Percentiles rank a stretch among this genome's conserved stretches.
Evolutionary conservation across 2,888 invertebrate genomes (phyloP).

Genomic region (Campoletis raptor): DNA sequence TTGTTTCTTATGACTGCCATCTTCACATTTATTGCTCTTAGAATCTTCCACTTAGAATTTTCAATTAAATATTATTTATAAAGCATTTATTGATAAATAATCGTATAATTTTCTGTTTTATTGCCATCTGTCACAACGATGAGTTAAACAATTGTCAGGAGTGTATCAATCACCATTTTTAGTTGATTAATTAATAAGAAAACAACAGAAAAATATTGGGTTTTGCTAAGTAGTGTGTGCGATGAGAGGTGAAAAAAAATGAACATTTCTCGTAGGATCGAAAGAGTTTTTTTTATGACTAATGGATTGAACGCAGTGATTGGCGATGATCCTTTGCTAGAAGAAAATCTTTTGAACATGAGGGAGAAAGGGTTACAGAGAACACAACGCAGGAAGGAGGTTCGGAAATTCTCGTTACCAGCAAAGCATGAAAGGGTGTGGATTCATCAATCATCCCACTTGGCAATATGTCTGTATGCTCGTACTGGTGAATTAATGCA

Average conservation of each 20-base stretch:
- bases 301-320: slow-evolving; percentile 38
- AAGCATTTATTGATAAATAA: too few species aligned
- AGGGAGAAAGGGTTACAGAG: background rate
- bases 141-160: too few species aligned
- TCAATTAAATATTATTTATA: too few species aligned
- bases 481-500: background rate
- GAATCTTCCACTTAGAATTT: too few species aligned
- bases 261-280: background rate
- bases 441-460: slow-evolving; percentile 56
- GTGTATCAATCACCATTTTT: too few species aligned
- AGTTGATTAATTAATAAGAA: too few species aligned
- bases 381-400: background rate
- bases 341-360: background rate
- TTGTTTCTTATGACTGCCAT: too few species aligned
- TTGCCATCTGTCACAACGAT: too few species aligned
- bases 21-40: too few species aligned
- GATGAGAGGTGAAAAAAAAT: background rate
- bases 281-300: slow-evolving; percentile 8
- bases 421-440: background rate
- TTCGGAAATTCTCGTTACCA: slow-evolving; percentile 27
- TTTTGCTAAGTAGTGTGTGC: background rate
- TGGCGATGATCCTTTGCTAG: slow-evolving; percentile 7
- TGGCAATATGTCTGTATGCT: slow-evolving; percentile 10
- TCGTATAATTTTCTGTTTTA: too few species aligned
- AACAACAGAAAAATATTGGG: too few species aligned